Evolutionary conservation across 1,140 invertebrate genomes (phyloP).

Genomic region (Trinorchestia longiramus): DNA sequence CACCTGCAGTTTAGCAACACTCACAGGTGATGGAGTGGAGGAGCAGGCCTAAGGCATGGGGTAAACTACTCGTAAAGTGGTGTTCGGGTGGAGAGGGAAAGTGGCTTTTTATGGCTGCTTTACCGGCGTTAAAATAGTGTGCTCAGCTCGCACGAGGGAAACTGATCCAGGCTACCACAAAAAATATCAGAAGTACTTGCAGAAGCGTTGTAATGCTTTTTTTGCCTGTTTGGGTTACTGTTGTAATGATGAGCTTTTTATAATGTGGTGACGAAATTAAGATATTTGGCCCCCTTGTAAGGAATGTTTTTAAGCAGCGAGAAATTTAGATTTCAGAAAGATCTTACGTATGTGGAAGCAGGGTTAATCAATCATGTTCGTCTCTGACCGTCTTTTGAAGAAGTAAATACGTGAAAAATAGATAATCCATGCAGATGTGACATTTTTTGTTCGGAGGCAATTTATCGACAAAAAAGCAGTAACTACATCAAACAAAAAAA

Average conservation of each 20-base stretch:
- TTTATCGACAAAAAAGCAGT: no score
- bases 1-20: neutral
- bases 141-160: neutral
- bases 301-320: neutral
- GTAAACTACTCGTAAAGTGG: neutral
- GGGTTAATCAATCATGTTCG: no score
- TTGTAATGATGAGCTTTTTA: neutral
- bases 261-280: neutral
- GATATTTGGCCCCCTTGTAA: neutral
- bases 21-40: neutral
- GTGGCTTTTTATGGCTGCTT: neutral
- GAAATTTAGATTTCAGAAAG: neutral
- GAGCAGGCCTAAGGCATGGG: neutral
- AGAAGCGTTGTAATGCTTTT: neutral
- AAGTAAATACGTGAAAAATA: neutral
- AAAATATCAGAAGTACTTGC: neutral
- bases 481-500: neutral
- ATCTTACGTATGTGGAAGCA: no score
- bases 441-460: neutral
- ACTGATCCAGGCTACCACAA: neutral
- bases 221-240: neutral
- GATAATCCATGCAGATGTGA: neutral
- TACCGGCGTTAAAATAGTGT: neutral
- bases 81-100: neutral
- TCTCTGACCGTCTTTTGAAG: no score